Conservation (phyloP, 1,140 invertebrate species). For the Goniozus legneri region DNA sequence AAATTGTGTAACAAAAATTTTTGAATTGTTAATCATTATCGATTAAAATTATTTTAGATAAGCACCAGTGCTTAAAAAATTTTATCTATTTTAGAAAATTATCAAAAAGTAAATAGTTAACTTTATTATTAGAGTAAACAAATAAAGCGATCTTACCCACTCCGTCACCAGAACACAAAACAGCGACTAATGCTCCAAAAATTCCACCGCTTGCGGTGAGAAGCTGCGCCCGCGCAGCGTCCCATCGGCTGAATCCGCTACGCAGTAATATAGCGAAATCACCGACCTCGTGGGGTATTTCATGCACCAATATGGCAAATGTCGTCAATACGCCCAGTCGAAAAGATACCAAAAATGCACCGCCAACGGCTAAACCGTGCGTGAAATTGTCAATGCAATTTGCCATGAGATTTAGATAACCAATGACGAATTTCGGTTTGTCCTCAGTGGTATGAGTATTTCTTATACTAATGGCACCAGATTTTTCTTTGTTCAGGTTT, state of each 20-base stretch:
- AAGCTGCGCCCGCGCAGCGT: conserved; percentile 89
- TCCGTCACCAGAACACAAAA: conserved; percentile 75
- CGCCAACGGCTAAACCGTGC: conserved; percentile 93
- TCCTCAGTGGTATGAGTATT: conserved; percentile 19
- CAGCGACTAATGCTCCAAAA: conserved; percentile 80
- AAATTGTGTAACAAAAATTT: conserved; percentile 2
- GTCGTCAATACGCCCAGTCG: conserved; percentile 88
- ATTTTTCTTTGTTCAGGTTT: no score
- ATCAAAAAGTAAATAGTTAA: no score
- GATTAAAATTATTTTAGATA: no score
- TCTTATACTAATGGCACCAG: no score
- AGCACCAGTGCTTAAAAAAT: background rate
- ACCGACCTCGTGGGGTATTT: conserved; percentile 96
- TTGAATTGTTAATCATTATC: conserved; percentile 9
- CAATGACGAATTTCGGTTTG: conserved; percentile 66
- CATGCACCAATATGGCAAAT: conserved; percentile 92
- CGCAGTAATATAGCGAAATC: conserved; percentile 97
- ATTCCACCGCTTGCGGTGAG: conserved; percentile 84
- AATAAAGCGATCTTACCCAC: no score
- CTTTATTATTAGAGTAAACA: no score
- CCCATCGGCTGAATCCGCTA: conserved; percentile 87
- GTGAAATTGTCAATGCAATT: conserved; percentile 98
- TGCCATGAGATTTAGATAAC: conserved; percentile 91
- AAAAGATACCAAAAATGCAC: conserved; percentile 86
- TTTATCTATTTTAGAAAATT: conserved; percentile 4